Percentiles rank a stretch among this genome's conserved stretches.
These are phyloP conservation scores for Saxidomus purpurata DNA, from an alignment of 1,140 invertebrate genomes.

Conservation along the genomic window DNA sequence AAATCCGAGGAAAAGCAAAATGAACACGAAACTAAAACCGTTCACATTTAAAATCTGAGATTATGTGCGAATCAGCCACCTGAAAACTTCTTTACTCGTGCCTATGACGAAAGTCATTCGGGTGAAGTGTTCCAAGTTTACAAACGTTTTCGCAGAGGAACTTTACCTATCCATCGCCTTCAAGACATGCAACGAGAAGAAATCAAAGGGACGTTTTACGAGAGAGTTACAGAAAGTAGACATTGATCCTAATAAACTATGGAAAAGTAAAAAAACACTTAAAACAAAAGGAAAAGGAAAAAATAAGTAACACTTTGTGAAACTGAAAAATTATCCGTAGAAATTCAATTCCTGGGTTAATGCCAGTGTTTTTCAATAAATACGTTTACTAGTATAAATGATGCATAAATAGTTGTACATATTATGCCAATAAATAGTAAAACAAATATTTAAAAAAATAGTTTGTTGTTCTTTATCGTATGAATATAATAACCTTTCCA, in stretches of 20 bases:
- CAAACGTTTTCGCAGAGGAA: conserved; percentile 43
- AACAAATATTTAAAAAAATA: neutral
- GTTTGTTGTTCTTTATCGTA: neutral
- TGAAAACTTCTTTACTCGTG: conserved; percentile 15
- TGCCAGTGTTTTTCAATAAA: neutral
- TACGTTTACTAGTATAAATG: too few relatives aligned
- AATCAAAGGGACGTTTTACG: too few relatives aligned
- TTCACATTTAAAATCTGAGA: conserved; percentile 36
- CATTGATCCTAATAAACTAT: conserved; percentile 26
- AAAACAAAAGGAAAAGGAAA: conserved; percentile 63
- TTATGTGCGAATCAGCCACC: conserved; percentile 10
- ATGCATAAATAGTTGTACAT: conserved; percentile 8
- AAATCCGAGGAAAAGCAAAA: neutral
- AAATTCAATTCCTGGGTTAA: conserved; percentile 57
- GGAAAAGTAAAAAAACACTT: conserved; percentile 54
- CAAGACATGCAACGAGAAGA: too few relatives aligned
- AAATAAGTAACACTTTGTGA: conserved; percentile 67
- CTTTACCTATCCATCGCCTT: conserved; percentile 18
- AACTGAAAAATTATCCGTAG: conserved; percentile 59
- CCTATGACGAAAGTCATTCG: conserved; percentile 4
- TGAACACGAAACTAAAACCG: conserved; percentile 17
- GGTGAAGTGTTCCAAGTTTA: conserved; percentile 12
- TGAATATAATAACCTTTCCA: conserved; percentile 1
- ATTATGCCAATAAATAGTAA: neutral
- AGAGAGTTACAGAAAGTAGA: conserved; percentile 64